These are phyloP conservation scores for Drosophila equinoxialis DNA, from an alignment of 1,140 invertebrate species.

Conservation along the genomic window DNA sequence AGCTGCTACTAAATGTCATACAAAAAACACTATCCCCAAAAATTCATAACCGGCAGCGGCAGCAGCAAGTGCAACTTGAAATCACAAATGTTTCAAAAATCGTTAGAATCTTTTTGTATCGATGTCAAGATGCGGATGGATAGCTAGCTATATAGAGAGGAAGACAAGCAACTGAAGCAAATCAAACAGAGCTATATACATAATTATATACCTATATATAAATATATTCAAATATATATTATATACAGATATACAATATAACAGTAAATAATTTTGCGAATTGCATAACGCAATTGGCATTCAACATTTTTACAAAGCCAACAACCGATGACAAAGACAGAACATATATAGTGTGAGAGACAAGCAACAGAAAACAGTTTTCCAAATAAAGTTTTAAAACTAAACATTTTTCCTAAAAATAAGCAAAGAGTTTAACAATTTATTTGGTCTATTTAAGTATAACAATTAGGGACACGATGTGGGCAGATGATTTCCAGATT, in stretches of 20 bases:
- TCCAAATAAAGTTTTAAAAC: constrained; percentile 82
- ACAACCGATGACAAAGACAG: constrained; percentile 31
- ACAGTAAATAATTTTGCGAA: constrained; percentile 62
- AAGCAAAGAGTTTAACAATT: constrained; percentile 44
- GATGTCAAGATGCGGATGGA: constrained; percentile 17
- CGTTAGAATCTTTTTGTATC: neutral
- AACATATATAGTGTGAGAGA: constrained; percentile 31
- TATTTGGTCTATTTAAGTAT: constrained; percentile 45
- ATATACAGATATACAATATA: constrained; percentile 71
- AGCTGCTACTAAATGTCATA: constrained; percentile 52
- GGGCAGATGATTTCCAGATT: neutral
- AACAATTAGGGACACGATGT: constrained; percentile 32
- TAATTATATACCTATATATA: constrained; percentile 68
- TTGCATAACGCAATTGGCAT: constrained; percentile 58
- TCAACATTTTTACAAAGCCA: constrained; percentile 71
- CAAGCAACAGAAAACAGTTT: constrained; percentile 74
- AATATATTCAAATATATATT: constrained; percentile 48
- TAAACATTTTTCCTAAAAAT: constrained; percentile 79
- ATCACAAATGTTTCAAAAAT: constrained; percentile 5
- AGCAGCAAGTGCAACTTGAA: constrained; percentile 18
- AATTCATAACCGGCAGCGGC: constrained; percentile 35
- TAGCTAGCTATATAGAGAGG: constrained; percentile 44
- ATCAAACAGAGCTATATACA: constrained; percentile 81
- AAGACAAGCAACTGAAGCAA: constrained; percentile 75
- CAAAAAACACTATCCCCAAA: constrained; percentile 10